Evolutionary conservation across 2,113 vertebrate genomes (phyloP), one percentile per base, ranked within the genome.

Genomic region (Thalassoma bifasciatum): DNA sequence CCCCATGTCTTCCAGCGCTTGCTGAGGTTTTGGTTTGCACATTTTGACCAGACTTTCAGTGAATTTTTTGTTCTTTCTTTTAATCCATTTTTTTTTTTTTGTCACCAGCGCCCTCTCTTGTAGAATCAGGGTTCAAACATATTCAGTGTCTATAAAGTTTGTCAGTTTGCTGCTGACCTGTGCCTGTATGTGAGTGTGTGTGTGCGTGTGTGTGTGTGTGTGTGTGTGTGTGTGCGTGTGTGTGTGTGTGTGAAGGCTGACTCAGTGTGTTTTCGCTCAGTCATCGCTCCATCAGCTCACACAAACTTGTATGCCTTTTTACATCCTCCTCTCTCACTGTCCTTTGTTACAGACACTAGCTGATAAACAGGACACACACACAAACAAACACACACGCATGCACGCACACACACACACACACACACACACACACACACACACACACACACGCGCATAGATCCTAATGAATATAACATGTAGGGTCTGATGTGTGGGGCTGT

Each of bases 391-490:
- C 62, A 58, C 58, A 70, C 52, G 47, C 62, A 58, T n/a, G 49
- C 57, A 40, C 65, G 44, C 30, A 47, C 50, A 56, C 37, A 54
- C 57, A 40, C 53, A 62, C 50, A 61, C 60, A 59, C 34, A 53
- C 36, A 46, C 24, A 57, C 53, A 63, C 70, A 42, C 13, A 42
- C 22, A 44, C 58, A 70, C 52, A 61, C 62, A 58, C 23, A 56
- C 57, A 49, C 65, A 62, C 37, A 54, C 57, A 40, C 53, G 56
- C 50, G 56, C 60, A 57, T 24, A 77, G 22, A 7, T 16, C 10
- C 26, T 72, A 75, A 72, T 78, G 66, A 85, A 42, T 63, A 37
- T 67, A 67, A 38, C 66, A 82, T 75, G 59, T 81, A 51, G 3
- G 66, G 21, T 57, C 51, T 59, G 54, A 68, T 53, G 68, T 50